phyloP scores from a whole-genome alignment of 1,140 invertebrate genomes.

The Neodiprion fabricii region DNA sequence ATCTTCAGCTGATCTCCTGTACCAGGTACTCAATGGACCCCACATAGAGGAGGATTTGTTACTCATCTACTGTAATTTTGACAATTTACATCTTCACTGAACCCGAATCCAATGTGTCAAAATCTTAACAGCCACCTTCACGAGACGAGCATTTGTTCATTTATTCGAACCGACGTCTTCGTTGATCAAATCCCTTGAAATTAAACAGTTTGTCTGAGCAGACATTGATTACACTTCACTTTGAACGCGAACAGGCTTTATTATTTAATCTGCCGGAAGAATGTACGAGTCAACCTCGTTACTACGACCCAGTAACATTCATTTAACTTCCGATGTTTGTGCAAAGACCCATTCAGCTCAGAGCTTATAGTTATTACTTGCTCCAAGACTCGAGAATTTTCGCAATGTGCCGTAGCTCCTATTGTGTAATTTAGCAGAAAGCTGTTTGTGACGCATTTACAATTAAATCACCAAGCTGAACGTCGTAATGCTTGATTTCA shows the following conservation, averaged over 20 bases:
- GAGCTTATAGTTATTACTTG: no score
- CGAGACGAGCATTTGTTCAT: slow-evolving; percentile 7
- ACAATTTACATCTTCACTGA: no score
- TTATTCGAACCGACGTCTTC: neutral
- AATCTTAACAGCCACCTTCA: slow-evolving; percentile 3
- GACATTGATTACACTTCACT: slow-evolving; percentile 12
- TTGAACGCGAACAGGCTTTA: slow-evolving; percentile 2
- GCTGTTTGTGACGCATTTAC: neutral
- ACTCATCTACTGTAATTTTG: no score
- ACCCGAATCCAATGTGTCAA: slow-evolving; percentile 2
- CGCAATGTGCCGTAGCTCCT: neutral
- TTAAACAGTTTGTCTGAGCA: neutral
- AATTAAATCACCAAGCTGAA: neutral
- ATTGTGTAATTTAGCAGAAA: neutral
- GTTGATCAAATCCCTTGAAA: no score
- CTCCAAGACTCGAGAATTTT: no score
- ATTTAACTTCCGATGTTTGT: neutral
- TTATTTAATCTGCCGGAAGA: slow-evolving; percentile 8
- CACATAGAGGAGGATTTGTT: no score
- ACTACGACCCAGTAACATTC: neutral
- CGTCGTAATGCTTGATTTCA: neutral
- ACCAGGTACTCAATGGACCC: no score
- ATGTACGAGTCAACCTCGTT: neutral
- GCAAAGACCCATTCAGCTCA: no score
- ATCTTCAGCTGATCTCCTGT: no score